Base-by-base conservation (phyloP, 2,888 invertebrate species). In the Scaeva pyrastri region DNA sequence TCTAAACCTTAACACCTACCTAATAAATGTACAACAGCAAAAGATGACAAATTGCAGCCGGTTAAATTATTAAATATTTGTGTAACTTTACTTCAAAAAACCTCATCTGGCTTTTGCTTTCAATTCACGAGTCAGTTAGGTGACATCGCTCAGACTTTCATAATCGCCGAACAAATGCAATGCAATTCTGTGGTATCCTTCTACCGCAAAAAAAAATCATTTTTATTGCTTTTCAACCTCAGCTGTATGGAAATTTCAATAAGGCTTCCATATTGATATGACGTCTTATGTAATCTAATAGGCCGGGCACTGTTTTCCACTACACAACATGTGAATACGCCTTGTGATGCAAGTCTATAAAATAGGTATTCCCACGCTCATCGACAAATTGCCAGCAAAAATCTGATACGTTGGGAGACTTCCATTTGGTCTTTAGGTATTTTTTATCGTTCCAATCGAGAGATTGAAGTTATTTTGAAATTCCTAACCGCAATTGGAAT, bases 201-300 rank as follows among this genome's bases (percentile, higher is more conserved):
- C 39, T 62, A 62, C 70, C 62, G 11, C 79, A 56, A n/a, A 75
- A 50, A 55, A 64, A 4, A 1, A 14, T 52, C 43, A 19, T 58
- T 21, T 36, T 11, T 10, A 7, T 41, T 55, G 16, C 5, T 19
- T 56, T 26, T 26, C n/a, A 71, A 39, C 60, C 41, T 48, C 50
- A 52, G 75, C 66, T 45, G 26, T 60, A 66, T 66, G 62, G 41
- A 16, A 55, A 41, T 26, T 68, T 70, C 21, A 66, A 64, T 75
- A 79, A 36, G 79, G 74, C 74, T 79, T 79, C 79, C 75, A 55
- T 68, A 68, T 36, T 75, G 43, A 45, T 64, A 58, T 66, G 66
- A 79, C 36, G 52, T 58, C 52, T 66, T 71, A 84, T 85, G 75
- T 85, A 80, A 85, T 60, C 45, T 36, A 60, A 84, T 84, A 84